A percentile compares a stretch with the other conserved stretches of the same genome.
These are phyloP conservation scores for Myiozetetes cayanensis DNA, from an alignment of 2,113 vertebrate species.

Conservation along the genomic window DNA sequence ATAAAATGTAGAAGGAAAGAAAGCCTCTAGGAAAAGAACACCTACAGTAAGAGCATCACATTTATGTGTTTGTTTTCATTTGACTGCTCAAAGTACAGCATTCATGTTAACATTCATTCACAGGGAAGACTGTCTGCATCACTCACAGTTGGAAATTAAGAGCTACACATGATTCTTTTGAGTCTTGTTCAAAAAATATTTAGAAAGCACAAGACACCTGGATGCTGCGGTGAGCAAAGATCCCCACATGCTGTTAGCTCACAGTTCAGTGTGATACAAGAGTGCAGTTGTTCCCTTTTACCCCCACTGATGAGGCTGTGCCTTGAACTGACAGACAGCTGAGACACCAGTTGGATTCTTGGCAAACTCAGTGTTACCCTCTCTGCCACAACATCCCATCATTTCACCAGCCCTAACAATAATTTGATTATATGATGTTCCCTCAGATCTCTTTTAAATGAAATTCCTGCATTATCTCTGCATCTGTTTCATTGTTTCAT, in stretches of 20 bases:
- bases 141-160: background rate
- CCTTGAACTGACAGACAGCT: background rate
- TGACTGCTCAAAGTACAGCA: background rate
- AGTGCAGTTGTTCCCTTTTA: background rate
- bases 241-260: background rate
- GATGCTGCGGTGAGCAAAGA: background rate
- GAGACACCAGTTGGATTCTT: background rate
- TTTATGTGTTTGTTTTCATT: background rate
- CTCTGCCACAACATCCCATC: background rate
- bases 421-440: background rate
- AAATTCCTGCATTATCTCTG: background rate
- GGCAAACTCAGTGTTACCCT: background rate
- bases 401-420: background rate
- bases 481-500: background rate
- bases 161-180: background rate
- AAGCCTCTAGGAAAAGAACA: background rate
- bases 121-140: background rate
- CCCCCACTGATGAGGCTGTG: background rate
- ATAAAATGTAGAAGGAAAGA: background rate
- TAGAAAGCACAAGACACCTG: background rate
- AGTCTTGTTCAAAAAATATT: background rate
- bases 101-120: background rate
- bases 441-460: background rate
- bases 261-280: background rate
- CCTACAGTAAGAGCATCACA: background rate